These are phyloP conservation scores for Abramis brama DNA, from an alignment of 2,113 vertebrate genomes.

Conservation along the genomic window DNA sequence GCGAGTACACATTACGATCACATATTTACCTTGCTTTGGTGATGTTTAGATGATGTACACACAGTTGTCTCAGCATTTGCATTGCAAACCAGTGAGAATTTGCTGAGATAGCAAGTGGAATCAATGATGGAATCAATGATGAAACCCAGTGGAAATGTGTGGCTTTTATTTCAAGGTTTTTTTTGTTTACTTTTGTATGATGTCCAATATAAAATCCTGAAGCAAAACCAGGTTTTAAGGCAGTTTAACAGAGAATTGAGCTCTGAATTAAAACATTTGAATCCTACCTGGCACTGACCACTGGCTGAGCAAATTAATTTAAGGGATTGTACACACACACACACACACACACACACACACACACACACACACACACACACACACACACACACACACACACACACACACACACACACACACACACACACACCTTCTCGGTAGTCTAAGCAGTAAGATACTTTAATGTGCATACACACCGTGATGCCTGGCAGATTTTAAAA, in stretches of 20 bases:
- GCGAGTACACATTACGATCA: conserved; percentile 2
- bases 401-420: neutral
- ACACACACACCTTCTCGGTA: neutral
- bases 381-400: too few species aligned
- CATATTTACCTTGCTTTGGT: conserved; percentile 16
- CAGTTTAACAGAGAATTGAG: neutral
- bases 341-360: neutral
- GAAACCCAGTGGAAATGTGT: neutral
- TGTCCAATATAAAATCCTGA: neutral
- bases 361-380: neutral
- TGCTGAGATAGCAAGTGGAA: conserved; percentile 17
- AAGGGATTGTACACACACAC: neutral
- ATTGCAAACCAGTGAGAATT: conserved; percentile 33
- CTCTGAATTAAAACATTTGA: neutral
- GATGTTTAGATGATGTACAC: conserved; percentile 10
- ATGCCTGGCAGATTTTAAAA: neutral
- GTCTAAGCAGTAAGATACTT: neutral
- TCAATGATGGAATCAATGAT: neutral
- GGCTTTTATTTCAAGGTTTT: neutral
- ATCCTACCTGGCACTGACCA: neutral
- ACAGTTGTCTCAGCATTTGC: conserved; percentile 24
- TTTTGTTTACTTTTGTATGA: neutral
- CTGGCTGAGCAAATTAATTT: conserved; percentile 24
- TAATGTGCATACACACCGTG: neutral
- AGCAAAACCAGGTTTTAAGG: neutral